These are phyloP conservation scores for Thalassoma bifasciatum DNA, from an alignment of 2,113 vertebrate species.

Conservation along the genomic window DNA sequence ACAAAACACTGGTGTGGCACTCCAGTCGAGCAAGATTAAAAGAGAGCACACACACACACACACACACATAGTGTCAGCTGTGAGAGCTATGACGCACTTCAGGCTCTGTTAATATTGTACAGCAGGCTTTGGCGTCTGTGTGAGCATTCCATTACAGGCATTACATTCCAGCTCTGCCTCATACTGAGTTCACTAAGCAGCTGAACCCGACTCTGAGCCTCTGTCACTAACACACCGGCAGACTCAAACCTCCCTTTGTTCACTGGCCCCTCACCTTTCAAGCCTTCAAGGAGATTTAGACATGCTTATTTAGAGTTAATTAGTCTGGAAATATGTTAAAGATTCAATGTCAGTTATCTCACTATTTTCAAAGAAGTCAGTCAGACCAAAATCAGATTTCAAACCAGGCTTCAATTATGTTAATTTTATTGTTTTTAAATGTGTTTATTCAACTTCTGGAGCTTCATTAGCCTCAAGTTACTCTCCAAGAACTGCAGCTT, in stretches of 20 bases:
- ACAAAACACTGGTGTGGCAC: slow-evolving; percentile 47
- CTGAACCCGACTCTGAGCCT: slow-evolving; percentile 42
- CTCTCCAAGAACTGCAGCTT: too few species aligned
- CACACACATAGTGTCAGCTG: slow-evolving; percentile 76
- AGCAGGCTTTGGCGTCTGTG: slow-evolving; percentile 79
- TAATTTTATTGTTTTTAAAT: too few species aligned
- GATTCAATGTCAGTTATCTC: too few species aligned
- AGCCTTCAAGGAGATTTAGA: not conserved
- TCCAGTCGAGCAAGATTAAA: slow-evolving; percentile 68
- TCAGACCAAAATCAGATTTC: too few species aligned
- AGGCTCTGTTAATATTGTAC: slow-evolving; percentile 84
- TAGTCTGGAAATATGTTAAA: too few species aligned
- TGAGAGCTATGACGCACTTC: slow-evolving; percentile 83
- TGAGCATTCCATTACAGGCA: slow-evolving; percentile 83
- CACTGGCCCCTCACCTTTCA: not conserved
- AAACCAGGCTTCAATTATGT: too few species aligned
- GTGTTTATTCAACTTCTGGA: too few species aligned
- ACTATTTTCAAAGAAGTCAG: too few species aligned
- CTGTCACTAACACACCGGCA: slow-evolving; percentile 14
- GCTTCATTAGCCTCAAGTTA: too few species aligned
- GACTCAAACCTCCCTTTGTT: not conserved
- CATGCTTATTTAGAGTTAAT: not conserved
- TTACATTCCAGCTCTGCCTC: slow-evolving; percentile 70
- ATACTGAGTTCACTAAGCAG: slow-evolving; percentile 69
- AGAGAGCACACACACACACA: slow-evolving; percentile 49